Evolutionary conservation across 2,888 invertebrate genomes (phyloP).

Genomic region (Leuctra nigra): DNA sequence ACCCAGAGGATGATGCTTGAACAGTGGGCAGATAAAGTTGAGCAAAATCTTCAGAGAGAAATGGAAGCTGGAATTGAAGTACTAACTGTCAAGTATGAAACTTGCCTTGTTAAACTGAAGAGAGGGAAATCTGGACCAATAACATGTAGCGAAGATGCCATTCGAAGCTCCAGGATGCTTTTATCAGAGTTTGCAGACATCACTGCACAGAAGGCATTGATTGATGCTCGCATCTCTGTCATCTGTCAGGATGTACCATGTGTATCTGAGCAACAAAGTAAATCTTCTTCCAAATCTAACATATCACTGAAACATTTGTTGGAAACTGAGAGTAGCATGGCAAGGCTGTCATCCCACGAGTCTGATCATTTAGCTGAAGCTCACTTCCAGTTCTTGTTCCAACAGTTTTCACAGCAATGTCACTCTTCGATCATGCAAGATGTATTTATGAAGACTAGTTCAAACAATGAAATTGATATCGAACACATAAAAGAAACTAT

Average conservation of each 20-base stretch:
- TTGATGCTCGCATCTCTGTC: constrained; percentile 68
- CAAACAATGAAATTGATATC: not conserved
- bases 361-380: constrained; percentile 43
- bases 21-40: constrained; percentile 67
- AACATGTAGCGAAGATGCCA: constrained; percentile 29
- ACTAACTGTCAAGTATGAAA: constrained; percentile 59
- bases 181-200: constrained; percentile 63
- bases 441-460: not conserved
- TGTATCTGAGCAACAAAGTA: too few relatives aligned
- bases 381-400: constrained; percentile 60
- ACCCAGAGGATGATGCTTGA: constrained; percentile 64
- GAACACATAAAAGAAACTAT: not conserved
- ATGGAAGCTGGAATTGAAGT: constrained; percentile 64
- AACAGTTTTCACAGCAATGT: constrained; percentile 56
- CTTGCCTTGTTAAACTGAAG: constrained; percentile 53
- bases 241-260: constrained; percentile 48
- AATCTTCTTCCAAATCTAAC: too few relatives aligned
- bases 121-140: constrained; percentile 30
- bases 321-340: constrained; percentile 37
- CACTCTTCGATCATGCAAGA: constrained; percentile 31
- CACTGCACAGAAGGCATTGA: constrained; percentile 64
- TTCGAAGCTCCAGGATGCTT: constrained; percentile 39
- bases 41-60: constrained; percentile 61
- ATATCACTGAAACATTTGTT: constrained; percentile 25
- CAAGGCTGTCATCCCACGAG: constrained; percentile 28